These are phyloP conservation scores for Melanchra persicariae DNA, from an alignment of 2,888 invertebrate species.

Conservation along the genomic window DNA sequence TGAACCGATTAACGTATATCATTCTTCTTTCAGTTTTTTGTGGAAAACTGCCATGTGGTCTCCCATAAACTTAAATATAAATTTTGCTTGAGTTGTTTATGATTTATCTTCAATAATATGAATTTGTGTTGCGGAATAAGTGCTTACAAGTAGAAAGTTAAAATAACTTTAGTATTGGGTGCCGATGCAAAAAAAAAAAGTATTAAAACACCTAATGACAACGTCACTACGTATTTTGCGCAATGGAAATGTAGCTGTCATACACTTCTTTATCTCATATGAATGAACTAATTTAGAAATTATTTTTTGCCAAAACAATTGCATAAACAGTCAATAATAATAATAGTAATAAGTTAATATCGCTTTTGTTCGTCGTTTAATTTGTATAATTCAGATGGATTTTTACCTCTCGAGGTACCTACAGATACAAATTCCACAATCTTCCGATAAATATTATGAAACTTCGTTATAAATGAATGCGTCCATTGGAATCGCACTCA, in stretches of 20 bases:
- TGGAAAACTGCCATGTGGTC: not conserved
- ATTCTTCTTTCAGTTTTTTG: not conserved
- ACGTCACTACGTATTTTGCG: not conserved
- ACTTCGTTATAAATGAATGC: conserved; percentile 47
- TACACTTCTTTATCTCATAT: not conserved
- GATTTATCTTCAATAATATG: not conserved
- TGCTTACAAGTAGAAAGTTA: not conserved
- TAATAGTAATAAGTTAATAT: too few species aligned
- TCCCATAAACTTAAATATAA: too few species aligned
- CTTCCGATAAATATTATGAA: conserved; percentile 1
- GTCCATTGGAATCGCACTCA: conserved; percentile 70
- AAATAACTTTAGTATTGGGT: not conserved
- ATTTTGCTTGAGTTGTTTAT: not conserved
- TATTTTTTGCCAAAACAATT: not conserved
- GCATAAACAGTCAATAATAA: not conserved
- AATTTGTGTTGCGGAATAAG: not conserved
- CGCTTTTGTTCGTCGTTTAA: not conserved
- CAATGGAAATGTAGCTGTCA: not conserved
- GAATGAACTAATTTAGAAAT: too few species aligned
- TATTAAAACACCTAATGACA: too few species aligned
- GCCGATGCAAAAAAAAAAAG: not conserved
- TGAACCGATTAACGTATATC: not conserved
- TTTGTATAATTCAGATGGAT: not conserved
- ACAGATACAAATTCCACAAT: conserved; percentile 28
- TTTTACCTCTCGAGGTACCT: not conserved